phyloP scores from a whole-genome alignment of 2,113 vertebrate species.

The Carettochelys insculpta region DNA sequence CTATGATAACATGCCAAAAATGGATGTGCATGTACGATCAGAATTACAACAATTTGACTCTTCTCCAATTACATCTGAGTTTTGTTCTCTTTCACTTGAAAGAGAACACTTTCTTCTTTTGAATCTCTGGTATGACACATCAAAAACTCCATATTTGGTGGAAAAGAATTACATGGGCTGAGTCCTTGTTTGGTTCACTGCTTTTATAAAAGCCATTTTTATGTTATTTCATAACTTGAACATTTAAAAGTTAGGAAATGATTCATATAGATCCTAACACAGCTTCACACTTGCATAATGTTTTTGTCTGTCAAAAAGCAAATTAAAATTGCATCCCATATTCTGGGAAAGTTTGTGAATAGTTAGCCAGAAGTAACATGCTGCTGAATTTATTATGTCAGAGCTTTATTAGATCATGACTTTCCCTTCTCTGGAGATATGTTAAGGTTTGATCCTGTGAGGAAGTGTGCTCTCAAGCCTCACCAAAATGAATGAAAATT shows the following conservation, averaged over 20 bases:
- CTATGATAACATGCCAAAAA: conserved; percentile 32
- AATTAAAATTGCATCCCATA: neutral
- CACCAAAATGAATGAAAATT: neutral
- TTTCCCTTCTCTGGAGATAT: neutral
- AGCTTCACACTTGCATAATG: neutral
- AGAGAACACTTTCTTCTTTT: neutral
- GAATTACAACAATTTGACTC: neutral
- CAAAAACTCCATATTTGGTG: neutral
- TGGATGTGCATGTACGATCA: neutral
- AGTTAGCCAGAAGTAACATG: conserved; percentile 4
- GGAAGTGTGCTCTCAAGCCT: neutral
- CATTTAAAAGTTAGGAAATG: neutral
- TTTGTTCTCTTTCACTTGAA: neutral
- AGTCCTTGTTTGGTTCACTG: neutral
- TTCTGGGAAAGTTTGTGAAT: neutral
- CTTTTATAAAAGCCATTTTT: neutral
- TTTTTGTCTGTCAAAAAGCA: neutral
- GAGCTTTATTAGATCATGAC: neutral
- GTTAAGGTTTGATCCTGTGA: neutral
- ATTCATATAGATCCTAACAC: neutral
- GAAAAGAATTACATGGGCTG: neutral
- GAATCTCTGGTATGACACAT: neutral
- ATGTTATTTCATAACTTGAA: neutral
- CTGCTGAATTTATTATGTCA: neutral
- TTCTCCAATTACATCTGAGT: neutral